A percentile compares a stretch with the other conserved stretches of the same genome.
Evolutionary conservation across 2,888 invertebrate species (phyloP).

Genomic region (Vesta saturnalis): DNA sequence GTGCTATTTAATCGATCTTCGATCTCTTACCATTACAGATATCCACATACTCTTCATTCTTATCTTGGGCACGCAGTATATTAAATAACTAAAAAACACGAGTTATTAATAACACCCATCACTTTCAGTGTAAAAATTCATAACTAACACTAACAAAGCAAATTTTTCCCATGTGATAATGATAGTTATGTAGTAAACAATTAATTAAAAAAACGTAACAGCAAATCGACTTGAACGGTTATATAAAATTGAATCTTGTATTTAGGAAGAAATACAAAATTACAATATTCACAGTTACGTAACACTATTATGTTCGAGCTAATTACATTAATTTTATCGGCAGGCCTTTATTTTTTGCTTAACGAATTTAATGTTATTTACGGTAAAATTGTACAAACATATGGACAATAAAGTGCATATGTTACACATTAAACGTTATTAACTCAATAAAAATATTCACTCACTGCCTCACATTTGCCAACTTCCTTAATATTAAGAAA

Average conservation of each 20-base stretch:
- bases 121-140: too few relatives aligned
- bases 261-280: not conserved
- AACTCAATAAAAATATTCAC: too few relatives aligned
- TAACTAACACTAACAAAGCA: too few relatives aligned
- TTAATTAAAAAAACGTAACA: too few relatives aligned
- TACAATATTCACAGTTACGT: not conserved
- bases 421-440: not conserved
- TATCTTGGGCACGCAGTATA: too few relatives aligned
- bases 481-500: too few relatives aligned
- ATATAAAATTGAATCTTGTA: not conserved
- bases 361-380: not conserved
- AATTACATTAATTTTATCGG: not conserved
- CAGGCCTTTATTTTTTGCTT: not conserved
- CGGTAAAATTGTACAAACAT: not conserved
- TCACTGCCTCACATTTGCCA: too few relatives aligned
- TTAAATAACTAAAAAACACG: too few relatives aligned
- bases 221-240: not conserved
- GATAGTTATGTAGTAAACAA: not conserved
- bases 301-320: not conserved
- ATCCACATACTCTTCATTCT: too few relatives aligned
- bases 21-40: too few relatives aligned
- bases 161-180: not conserved
- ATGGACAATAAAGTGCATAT: not conserved
- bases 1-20: too few relatives aligned
- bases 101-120: too few relatives aligned